A percentile compares a stretch with the other conserved stretches of the same genome.
Conservation (phyloP, 2,113 vertebrate genomes). For the Chaetops frenatus region DNA sequence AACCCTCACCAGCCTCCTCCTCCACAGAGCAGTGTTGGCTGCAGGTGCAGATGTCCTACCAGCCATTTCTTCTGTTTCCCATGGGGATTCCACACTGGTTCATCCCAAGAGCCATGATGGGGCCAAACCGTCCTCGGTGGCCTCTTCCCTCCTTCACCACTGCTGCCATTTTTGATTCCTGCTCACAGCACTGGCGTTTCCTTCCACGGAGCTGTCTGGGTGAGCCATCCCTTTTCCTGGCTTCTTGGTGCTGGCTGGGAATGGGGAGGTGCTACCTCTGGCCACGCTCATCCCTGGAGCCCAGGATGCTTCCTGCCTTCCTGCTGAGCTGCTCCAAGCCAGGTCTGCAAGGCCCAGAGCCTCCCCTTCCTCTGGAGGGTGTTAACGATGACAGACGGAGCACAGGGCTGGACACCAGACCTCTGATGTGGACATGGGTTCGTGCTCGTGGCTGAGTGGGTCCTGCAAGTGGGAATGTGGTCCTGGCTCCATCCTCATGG, state of each 20-base stretch:
- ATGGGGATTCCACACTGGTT: rapidly evolving
- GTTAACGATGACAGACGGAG: rapidly evolving
- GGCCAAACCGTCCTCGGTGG: rapidly evolving
- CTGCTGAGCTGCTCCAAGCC: rapidly evolving
- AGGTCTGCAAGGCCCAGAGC: background rate
- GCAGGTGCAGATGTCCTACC: rapidly evolving
- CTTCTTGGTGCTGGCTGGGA: rapidly evolving
- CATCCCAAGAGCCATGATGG: background rate
- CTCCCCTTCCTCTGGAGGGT: background rate
- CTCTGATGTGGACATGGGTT: rapidly evolving
- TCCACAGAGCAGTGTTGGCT: rapidly evolving
- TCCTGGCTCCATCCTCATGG: too few species aligned
- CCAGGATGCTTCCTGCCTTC: background rate
- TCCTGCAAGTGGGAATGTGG: background rate
- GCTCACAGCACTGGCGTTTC: rapidly evolving
- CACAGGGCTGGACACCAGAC: background rate
- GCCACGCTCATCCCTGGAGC: background rate
- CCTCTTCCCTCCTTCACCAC: background rate
- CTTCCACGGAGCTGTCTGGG: background rate
- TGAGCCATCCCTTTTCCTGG: background rate
- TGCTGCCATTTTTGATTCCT: background rate
- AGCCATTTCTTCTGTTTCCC: background rate
- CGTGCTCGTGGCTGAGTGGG: rapidly evolving
- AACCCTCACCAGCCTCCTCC: background rate
- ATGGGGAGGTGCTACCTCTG: background rate